Conservation (phyloP, 2,888 invertebrate genomes). For the Eupithecia dodoneata region DNA sequence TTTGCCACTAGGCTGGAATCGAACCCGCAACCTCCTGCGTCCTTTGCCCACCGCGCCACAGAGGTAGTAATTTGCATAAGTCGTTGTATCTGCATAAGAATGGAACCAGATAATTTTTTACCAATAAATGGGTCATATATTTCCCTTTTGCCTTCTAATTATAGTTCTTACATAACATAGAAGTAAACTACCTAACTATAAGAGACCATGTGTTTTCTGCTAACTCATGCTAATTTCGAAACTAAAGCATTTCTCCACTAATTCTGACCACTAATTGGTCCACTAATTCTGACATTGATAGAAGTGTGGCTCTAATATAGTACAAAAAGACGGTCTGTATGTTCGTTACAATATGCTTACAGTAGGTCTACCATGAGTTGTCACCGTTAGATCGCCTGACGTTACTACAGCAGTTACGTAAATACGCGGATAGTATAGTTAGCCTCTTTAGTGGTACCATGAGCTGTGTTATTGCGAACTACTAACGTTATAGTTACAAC, state of each 20-base stretch:
- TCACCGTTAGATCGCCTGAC: too few species aligned
- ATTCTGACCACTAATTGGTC: slow-evolving; percentile 42
- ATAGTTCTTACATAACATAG: neutral
- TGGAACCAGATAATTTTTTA: neutral
- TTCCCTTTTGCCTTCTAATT: neutral
- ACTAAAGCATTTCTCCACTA: slow-evolving; percentile 38
- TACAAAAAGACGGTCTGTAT: neutral
- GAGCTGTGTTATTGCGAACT: too few species aligned
- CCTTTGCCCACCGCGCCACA: too few species aligned
- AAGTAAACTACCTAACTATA: neutral
- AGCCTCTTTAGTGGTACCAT: too few species aligned
- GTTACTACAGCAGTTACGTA: too few species aligned
- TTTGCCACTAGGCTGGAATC: too few species aligned
- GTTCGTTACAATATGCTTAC: neutral
- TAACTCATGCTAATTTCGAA: slow-evolving; percentile 40
- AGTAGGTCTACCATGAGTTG: too few species aligned
- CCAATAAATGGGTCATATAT: neutral
- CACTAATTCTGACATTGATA: slow-evolving; percentile 43
- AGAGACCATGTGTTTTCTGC: neutral
- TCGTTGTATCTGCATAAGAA: neutral
- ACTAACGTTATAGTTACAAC: too few species aligned
- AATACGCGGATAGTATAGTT: too few species aligned
- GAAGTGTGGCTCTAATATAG: neutral
- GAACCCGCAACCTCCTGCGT: too few species aligned
- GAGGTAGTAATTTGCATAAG: too few species aligned